A percentile compares a stretch with the other conserved stretches of the same genome.
Evolutionary conservation across 2,888 invertebrate genomes (phyloP).

Genomic region (Cephus pulcher): DNA sequence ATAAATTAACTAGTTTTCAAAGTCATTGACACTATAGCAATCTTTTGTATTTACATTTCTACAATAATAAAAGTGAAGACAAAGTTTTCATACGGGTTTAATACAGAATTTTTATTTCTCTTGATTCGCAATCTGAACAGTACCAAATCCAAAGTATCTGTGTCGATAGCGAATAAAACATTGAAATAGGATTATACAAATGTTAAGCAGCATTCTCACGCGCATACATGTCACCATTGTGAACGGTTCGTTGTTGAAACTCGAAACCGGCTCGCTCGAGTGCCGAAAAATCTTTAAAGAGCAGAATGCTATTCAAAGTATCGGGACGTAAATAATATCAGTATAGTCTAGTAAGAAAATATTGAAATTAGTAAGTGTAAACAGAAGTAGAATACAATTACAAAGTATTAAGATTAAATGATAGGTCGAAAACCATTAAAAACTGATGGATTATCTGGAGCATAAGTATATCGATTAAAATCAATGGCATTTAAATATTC

Average conservation of each 20-base stretch:
- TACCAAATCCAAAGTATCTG: neutral
- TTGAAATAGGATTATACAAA: neutral
- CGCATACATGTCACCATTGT: neutral
- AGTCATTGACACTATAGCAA: neutral
- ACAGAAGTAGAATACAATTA: neutral
- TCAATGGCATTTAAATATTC: conserved; percentile 16
- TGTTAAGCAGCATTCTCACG: neutral
- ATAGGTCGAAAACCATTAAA: conserved; percentile 19
- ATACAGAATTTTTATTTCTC: neutral
- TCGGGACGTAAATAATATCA: neutral
- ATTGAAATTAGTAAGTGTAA: neutral
- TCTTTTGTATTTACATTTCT: neutral
- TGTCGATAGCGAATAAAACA: neutral
- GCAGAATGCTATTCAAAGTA: neutral
- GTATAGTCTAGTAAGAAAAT: neutral
- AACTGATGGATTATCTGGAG: conserved; percentile 8
- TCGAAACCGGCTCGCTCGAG: neutral
- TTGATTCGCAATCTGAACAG: neutral
- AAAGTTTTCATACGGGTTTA: neutral
- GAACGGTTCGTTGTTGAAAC: neutral
- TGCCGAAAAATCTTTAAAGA: neutral
- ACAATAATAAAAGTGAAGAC: neutral
- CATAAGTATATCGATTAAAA: conserved; percentile 13
- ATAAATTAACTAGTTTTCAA: neutral
- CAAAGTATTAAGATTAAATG: neutral